These are phyloP conservation scores for Crioceris asparagi DNA, from an alignment of 2,888 invertebrate species.

Conservation along the genomic window DNA sequence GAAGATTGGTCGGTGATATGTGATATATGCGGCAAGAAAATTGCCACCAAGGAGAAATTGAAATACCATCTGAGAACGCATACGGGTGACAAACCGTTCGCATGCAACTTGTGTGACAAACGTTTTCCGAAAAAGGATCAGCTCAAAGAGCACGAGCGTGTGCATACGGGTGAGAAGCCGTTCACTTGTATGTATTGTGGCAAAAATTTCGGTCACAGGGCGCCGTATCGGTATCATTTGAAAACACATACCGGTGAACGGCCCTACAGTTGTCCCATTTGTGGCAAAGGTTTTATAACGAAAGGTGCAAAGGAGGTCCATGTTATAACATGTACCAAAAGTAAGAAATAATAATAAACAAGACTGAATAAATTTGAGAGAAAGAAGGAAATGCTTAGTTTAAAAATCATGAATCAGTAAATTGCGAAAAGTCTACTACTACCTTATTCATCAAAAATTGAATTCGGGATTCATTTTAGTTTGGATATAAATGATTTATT, in stretches of 20 bases:
- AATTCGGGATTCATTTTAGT: too few species aligned
- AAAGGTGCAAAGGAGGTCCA: conserved; percentile 16
- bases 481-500: too few species aligned
- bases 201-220: conserved; percentile 24
- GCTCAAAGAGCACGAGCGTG: conserved; percentile 21
- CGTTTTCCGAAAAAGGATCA: conserved; percentile 35
- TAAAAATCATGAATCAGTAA: too few species aligned
- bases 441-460: too few species aligned
- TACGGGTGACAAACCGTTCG: conserved; percentile 39
- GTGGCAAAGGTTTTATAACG: conserved; percentile 22
- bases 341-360: too few species aligned
- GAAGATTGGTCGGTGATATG: conserved; percentile 41
- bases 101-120: conserved; percentile 23
- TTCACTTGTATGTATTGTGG: conserved; percentile 31
- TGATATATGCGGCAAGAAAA: conserved; percentile 33
- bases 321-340: conserved; percentile 8
- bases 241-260: conserved; percentile 18
- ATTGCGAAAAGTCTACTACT: too few species aligned
- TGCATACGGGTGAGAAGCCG: conserved; percentile 36
- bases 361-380: too few species aligned
- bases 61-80: conserved; percentile 33
- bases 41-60: conserved; percentile 32
- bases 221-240: conserved; percentile 25
- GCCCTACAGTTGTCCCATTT: conserved; percentile 24
- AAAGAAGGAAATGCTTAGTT: too few species aligned